phyloP scores from a whole-genome alignment of 2,888 invertebrate species.

The Caenorhabditis uteleia region DNA sequence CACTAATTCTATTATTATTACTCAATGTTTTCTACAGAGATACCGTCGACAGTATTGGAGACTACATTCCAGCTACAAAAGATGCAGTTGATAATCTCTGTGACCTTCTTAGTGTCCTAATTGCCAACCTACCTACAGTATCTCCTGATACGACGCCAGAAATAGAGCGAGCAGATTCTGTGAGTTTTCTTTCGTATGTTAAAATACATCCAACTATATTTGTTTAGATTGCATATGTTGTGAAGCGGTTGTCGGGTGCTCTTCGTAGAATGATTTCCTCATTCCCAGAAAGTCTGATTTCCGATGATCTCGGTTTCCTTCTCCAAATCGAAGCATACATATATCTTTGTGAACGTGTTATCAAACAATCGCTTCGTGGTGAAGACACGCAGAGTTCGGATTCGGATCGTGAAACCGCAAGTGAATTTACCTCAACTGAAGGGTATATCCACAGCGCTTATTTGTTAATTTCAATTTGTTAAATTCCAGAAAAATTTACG shows the following conservation, averaged over 20 bases:
- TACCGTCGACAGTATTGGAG: slow-evolving; percentile 10
- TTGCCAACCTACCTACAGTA: slow-evolving; percentile 16
- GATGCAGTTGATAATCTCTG: slow-evolving; percentile 23
- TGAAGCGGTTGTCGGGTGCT: slow-evolving; percentile 16
- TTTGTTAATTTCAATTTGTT: slow-evolving; percentile 9
- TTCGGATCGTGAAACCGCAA: slow-evolving; percentile 1
- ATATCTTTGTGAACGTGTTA: slow-evolving; percentile 19
- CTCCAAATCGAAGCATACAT: slow-evolving; percentile 33
- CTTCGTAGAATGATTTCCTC: slow-evolving; percentile 23
- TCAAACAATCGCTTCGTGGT: slow-evolving; percentile 28
- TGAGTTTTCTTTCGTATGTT: no score
- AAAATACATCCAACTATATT: neutral
- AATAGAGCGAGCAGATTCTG: slow-evolving; percentile 18
- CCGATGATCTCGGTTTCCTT: slow-evolving; percentile 13
- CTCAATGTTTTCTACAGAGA: slow-evolving; percentile 1
- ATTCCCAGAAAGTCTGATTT: slow-evolving; percentile 13
- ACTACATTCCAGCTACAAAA: slow-evolving; percentile 10
- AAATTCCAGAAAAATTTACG: neutral
- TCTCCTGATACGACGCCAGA: slow-evolving; percentile 9
- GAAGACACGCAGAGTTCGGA: slow-evolving; percentile 12
- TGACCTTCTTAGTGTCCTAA: slow-evolving; percentile 17
- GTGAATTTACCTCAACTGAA: neutral
- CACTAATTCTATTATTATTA: no score
- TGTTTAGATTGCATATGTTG: slow-evolving; percentile 23
- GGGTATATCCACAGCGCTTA: no score